Evolutionary conservation across 2,888 invertebrate species (phyloP).

Genomic region (Drosophila testacea): DNA sequence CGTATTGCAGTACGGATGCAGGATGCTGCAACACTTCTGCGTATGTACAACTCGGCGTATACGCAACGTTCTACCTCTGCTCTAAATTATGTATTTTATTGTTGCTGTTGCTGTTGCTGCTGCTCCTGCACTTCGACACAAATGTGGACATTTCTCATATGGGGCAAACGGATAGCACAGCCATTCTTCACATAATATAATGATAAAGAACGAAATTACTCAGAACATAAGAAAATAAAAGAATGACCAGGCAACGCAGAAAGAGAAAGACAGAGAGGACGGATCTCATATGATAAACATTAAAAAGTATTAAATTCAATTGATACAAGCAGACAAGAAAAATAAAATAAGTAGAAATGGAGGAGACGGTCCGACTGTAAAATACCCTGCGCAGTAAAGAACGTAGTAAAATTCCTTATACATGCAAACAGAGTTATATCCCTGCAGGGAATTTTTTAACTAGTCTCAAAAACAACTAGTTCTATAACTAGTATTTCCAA

Average conservation of each 20-base stretch:
- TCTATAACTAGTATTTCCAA: too few relatives aligned
- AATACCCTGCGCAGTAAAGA: too few relatives aligned
- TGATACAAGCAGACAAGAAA: too few relatives aligned
- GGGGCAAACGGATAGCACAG: constrained; percentile 17
- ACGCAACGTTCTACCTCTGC: constrained; percentile 24
- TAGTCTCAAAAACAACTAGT: too few relatives aligned
- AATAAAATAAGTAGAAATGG: too few relatives aligned
- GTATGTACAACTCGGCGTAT: constrained; percentile 24
- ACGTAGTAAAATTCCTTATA: too few relatives aligned
- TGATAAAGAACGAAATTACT: constrained; percentile 8
- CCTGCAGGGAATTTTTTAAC: too few relatives aligned
- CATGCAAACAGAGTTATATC: too few relatives aligned
- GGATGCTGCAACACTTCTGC: constrained; percentile 8
- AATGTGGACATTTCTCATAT: constrained; percentile 45
- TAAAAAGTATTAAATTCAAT: too few relatives aligned
- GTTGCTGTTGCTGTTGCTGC: constrained; percentile 21
- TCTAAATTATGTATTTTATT: constrained; percentile 54
- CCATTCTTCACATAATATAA: constrained; percentile 27
- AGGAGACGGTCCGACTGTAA: too few relatives aligned
- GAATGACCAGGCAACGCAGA: not conserved
- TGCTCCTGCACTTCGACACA: constrained; percentile 32
- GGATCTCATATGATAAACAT: not conserved
- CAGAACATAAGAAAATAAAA: not conserved
- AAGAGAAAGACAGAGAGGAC: not conserved
- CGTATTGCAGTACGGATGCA: constrained; percentile 14